Conservation (phyloP, 2,797 vertebrate species). For the Myotis vivesi region DNA sequence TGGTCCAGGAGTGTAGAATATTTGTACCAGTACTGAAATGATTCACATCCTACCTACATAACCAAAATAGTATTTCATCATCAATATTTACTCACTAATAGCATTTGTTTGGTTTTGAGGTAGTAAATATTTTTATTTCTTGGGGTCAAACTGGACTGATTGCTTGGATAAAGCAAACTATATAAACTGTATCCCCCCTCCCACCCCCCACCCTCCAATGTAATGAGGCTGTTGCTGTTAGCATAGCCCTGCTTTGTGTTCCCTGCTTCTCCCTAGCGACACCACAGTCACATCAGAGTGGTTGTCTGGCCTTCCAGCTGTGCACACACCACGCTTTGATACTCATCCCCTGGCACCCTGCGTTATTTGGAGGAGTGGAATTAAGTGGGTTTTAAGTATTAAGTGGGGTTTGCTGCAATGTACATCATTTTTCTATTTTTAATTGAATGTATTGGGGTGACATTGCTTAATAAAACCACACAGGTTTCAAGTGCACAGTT, state of each 20-base stretch:
- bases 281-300: not conserved
- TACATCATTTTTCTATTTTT: not conserved
- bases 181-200: not conserved
- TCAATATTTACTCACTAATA: not conserved
- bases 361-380: not conserved
- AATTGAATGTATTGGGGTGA: not conserved
- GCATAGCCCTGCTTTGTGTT: not conserved
- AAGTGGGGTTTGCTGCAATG: not conserved
- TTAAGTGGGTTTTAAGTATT: constrained; percentile 31
- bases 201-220: not conserved
- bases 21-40: not conserved
- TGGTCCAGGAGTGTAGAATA: not conserved
- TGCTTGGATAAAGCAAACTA: not conserved
- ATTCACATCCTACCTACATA: not conserved
- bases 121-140: constrained; percentile 6
- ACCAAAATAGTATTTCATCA: not conserved
- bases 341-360: not conserved
- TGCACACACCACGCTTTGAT: not conserved
- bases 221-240: not conserved
- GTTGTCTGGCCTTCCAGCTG: not conserved
- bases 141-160: not conserved
- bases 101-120: not conserved
- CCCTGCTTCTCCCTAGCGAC: not conserved
- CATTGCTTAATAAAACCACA: not conserved
- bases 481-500: not conserved